Percentiles rank a stretch among this genome's conserved stretches.
Conservation (phyloP, 2,797 vertebrate species). For the Anniella stebbinsi region DNA sequence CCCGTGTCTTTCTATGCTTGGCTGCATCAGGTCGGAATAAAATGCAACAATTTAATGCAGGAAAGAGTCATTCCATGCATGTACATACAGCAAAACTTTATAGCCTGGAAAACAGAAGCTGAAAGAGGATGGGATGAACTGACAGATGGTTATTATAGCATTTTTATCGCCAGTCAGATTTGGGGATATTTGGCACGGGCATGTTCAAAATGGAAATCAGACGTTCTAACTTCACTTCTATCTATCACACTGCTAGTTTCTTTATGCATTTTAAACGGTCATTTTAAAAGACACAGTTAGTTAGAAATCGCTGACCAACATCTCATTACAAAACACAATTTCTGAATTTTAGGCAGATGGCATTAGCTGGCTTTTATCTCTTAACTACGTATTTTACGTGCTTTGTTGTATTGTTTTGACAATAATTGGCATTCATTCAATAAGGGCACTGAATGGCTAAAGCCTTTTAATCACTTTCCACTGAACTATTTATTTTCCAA, state of each 20-base stretch:
- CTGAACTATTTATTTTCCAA: background rate
- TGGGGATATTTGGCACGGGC: background rate
- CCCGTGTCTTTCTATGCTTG: background rate
- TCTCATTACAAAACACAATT: background rate
- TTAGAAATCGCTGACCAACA: background rate
- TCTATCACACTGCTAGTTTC: background rate
- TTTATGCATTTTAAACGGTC: background rate
- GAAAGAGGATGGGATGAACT: background rate
- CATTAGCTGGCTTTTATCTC: background rate
- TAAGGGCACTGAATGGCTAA: background rate
- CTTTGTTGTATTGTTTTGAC: background rate
- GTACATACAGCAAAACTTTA: background rate
- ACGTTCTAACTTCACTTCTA: background rate
- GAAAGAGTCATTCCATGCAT: background rate
- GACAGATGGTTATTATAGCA: background rate
- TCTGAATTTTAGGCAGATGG: background rate
- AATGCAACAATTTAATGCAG: fast-evolving
- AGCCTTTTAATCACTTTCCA: background rate
- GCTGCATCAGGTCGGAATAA: background rate
- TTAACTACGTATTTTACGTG: background rate
- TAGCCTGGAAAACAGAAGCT: background rate
- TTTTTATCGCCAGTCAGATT: background rate
- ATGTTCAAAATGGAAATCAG: background rate
- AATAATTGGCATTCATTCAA: background rate
- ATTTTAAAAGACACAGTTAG: background rate